Evolutionary conservation across 2,797 vertebrate genomes (phyloP), one percentile per base, ranked within the genome.

Genomic region (Macroramphosus scolopax): DNA sequence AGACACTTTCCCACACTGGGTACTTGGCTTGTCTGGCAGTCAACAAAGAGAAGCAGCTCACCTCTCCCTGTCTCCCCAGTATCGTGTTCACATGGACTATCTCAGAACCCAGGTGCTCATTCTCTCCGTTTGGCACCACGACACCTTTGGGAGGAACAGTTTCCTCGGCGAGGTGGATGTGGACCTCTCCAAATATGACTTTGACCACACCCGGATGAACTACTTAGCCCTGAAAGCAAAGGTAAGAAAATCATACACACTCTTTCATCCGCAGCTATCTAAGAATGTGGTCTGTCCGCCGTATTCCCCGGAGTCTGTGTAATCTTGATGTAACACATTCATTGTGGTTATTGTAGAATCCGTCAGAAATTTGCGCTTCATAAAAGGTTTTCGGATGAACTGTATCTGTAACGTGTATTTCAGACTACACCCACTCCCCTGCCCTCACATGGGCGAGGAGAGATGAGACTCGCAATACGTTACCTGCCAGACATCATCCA

Each of bases 121-220:
- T 76, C 85, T 99, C 53, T 98, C 97, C 0, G 93, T 96, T 31
- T 99, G 97, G 96, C 97, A 99, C 70, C 90, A 96, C 5, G 96
- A 98, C 78, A 94, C 89, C 0, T 97, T 99, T 87, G 94, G 95
- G 33, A 94, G 90, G 39, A 99, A 98, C 71, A 96, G 92, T 52
- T 99, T 99, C 73, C 89, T 99, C 46, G 97, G 97, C 0, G 95
- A 99, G 82, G 92, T 95, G 17, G 96, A 98, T n/a, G 47, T 97
- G 43, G 93, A 97, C 66, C 90, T 99, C 47, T 91, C 89, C 62
- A 86, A 79, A 1, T 98, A 96, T 96, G 92, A 98, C 74, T 96
- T 94, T 87, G 88, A 84, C 63, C 91, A 92, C 85, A 92, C 92
- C 61, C 91, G 92, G 54, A 91, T 93, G 82, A 93, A 88, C 75